Base-by-base conservation (phyloP, 2,888 invertebrate species). In the Synergus itoensis region DNA sequence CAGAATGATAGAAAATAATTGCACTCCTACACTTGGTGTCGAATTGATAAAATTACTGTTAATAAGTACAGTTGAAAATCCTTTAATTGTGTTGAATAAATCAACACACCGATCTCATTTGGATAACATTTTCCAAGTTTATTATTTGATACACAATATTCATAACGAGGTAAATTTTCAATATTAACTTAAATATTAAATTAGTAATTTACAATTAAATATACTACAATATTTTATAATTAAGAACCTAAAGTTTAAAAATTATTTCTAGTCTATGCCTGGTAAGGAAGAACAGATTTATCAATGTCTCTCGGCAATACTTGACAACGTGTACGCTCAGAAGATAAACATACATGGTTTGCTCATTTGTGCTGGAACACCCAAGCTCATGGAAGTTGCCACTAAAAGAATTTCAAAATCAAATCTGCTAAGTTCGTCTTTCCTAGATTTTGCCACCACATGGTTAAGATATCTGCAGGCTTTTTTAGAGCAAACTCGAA, bases 381-480 rank as follows among this genome's bases (percentile, higher is more conserved):
- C 60, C 11, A 12, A 21, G 21, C 60, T 62, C 5, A 12, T 62
- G 5, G 60, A 62, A 62, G 18, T 62, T 28, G 60, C 60, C 5
- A 62, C 1, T 62, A 12, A 62, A 4, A 62, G 60, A 62, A 62
- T 18, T 62, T 62, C 21, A 21, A 28, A 62, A 14, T 62, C 28
- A 4, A 62, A 28, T 62, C 14, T 28, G 60, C 9, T 28, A 14
- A 62, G 12, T 28, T 12, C 28, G 12, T 11, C 60, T 12, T 62
- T 62, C 21, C 21, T 62, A 62, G 21, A 62, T 28, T 62, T 62
- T 62, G 60, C 60, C 12, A 62, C 21, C 14, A 62, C 12, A 14
- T 62, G 60, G 60, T 62, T 62, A 18, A 62, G 12, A 62, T 62
- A 62, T 28, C 60, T 21, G 21, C 18, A 62, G 60, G 60, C 21